phyloP scores from a whole-genome alignment of 2,797 vertebrate genomes.

The Poeciliopsis presidionis region DNA sequence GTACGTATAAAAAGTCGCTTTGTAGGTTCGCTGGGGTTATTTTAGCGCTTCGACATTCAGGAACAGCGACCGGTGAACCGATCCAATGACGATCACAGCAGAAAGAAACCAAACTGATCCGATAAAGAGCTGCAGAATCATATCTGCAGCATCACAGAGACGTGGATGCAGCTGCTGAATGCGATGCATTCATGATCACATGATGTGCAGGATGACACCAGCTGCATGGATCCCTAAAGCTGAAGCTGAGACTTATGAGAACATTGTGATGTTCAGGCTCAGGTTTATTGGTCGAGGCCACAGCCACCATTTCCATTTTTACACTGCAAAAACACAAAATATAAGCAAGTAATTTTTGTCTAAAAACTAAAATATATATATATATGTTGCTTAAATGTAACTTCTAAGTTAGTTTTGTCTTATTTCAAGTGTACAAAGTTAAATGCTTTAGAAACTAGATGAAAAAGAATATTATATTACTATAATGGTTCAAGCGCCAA shows the following conservation, averaged over 20 bases:
- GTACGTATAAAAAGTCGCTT: not conserved
- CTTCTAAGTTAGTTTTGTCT: too few relatives aligned
- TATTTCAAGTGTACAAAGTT: too few relatives aligned
- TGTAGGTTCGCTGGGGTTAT: not conserved
- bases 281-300: not conserved
- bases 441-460: too few relatives aligned
- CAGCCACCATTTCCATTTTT: not conserved
- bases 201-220: not conserved
- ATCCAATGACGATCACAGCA: not conserved
- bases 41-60: not conserved
- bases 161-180: not conserved
- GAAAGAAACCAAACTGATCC: not conserved
- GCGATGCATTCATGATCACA: not conserved
- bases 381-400: too few relatives aligned
- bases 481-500: not conserved
- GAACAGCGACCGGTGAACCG: not conserved
- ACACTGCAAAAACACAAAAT: too few relatives aligned
- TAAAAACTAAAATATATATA: too few relatives aligned
- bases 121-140: not conserved
- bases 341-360: too few relatives aligned
- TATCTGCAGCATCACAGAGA: not conserved
- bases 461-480: not conserved
- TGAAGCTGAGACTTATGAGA: not conserved
- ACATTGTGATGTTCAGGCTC: not conserved
- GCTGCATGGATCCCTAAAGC: not conserved